Conservation (phyloP, 2,113 vertebrate species). For the Rynchops niger region DNA sequence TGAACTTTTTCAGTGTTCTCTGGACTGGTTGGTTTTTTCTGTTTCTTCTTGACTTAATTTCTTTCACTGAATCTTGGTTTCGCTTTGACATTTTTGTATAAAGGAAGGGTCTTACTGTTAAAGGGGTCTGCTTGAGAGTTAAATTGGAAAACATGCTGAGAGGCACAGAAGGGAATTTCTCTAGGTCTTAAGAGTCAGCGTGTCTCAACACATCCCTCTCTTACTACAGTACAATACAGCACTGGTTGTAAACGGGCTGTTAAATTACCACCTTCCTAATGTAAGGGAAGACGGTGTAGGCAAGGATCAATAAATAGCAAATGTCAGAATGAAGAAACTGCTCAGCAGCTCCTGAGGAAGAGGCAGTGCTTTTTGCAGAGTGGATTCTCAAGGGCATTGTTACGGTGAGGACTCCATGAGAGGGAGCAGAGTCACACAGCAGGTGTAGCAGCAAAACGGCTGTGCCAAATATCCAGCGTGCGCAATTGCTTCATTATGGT, state of each 20-base stretch:
- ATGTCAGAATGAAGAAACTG: neutral
- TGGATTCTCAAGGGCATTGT: neutral
- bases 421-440: neutral
- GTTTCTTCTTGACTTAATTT: neutral
- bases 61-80: neutral
- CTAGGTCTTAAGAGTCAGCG: neutral
- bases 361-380: neutral
- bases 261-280: neutral
- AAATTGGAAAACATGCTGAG: neutral
- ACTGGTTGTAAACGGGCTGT: neutral
- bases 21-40: neutral
- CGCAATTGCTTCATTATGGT: neutral
- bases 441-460: neutral
- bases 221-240: neutral
- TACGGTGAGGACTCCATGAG: neutral
- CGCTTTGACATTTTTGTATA: neutral
- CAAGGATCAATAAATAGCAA: constrained; percentile 3
- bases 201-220: neutral
- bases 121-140: neutral
- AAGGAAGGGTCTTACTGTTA: neutral
- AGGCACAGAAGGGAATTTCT: neutral
- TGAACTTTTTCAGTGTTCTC: neutral
- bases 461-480: neutral
- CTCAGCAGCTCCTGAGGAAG: neutral
- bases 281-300: neutral